Evolutionary conservation across 2,113 vertebrate species (phyloP).

Genomic region (Pandion haliaetus): DNA sequence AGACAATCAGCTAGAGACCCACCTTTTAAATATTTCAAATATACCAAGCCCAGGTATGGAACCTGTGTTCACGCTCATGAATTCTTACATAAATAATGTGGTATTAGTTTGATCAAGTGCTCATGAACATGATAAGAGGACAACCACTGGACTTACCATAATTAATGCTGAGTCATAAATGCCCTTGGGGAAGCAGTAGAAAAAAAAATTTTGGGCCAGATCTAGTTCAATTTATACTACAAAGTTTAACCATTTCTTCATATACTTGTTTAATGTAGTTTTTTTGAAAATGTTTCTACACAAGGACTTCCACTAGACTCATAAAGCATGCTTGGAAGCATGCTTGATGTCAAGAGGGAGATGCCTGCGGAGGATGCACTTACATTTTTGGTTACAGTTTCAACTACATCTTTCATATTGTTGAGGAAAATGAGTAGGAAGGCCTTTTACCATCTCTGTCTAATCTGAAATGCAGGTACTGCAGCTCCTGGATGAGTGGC

Average conservation of each 20-base stretch:
- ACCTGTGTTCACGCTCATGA: neutral
- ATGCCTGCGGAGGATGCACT: neutral
- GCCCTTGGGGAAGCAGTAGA: neutral
- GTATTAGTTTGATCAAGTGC: neutral
- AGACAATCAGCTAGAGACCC: neutral
- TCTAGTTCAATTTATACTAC: neutral
- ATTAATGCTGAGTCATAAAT: neutral
- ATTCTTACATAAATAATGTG: neutral
- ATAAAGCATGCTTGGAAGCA: neutral
- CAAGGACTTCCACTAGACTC: neutral
- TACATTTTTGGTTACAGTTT: neutral
- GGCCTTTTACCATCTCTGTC: neutral
- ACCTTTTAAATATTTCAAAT: neutral
- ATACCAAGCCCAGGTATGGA: neutral
- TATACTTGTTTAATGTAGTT: neutral
- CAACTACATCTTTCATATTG: neutral
- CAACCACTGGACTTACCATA: neutral
- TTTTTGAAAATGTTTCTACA: neutral
- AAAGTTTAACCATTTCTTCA: neutral
- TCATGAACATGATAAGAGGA: neutral
- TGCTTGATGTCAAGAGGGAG: neutral
- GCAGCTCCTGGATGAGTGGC: neutral
- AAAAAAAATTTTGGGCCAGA: neutral
- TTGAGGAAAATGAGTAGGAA: neutral
- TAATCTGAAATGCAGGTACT: neutral